A percentile compares a stretch with the other conserved stretches of the same genome.
phyloP scores from a whole-genome alignment of 2,797 vertebrate genomes.

The Sebastes matsubarae region DNA sequence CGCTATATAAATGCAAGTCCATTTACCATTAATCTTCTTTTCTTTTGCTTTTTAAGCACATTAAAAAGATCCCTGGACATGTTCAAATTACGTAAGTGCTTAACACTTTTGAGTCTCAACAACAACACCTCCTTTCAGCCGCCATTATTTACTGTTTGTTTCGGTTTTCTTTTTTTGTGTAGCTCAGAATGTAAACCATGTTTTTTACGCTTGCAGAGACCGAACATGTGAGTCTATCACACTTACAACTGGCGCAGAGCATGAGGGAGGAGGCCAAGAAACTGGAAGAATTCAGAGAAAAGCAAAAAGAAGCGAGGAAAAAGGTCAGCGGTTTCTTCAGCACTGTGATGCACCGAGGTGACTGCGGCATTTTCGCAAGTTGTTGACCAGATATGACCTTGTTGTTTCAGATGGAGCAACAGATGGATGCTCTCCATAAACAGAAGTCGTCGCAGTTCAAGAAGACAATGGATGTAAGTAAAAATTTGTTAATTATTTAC shows the following conservation, averaged over 20 bases:
- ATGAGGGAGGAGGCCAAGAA: conserved; percentile 93
- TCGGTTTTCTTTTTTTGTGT: conserved; percentile 8
- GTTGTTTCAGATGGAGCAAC: conserved; percentile 87
- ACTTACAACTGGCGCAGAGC: conserved; percentile 90
- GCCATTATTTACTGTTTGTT: neutral
- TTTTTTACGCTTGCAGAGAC: conserved; percentile 79
- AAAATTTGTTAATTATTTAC: neutral
- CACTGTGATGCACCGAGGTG: neutral
- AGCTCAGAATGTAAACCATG: neutral
- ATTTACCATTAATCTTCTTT: neutral
- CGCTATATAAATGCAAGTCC: no score
- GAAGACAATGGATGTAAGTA: conserved; percentile 92
- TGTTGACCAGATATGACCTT: neutral
- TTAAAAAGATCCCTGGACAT: conserved; percentile 92
- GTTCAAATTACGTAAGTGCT: conserved; percentile 93
- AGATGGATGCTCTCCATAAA: conserved; percentile 93
- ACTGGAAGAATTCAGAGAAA: conserved; percentile 94
- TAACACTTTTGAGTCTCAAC: neutral
- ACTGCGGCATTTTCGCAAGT: neutral
- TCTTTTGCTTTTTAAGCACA: conserved; percentile 78
- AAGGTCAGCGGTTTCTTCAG: conserved; percentile 80
- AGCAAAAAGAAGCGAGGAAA: conserved; percentile 89
- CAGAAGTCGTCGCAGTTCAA: conserved; percentile 89
- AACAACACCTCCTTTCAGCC: neutral
- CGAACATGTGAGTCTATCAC: conserved; percentile 89